These are phyloP conservation scores for Fringilla coelebs DNA, from an alignment of 2,797 vertebrate genomes.

Conservation along the genomic window DNA sequence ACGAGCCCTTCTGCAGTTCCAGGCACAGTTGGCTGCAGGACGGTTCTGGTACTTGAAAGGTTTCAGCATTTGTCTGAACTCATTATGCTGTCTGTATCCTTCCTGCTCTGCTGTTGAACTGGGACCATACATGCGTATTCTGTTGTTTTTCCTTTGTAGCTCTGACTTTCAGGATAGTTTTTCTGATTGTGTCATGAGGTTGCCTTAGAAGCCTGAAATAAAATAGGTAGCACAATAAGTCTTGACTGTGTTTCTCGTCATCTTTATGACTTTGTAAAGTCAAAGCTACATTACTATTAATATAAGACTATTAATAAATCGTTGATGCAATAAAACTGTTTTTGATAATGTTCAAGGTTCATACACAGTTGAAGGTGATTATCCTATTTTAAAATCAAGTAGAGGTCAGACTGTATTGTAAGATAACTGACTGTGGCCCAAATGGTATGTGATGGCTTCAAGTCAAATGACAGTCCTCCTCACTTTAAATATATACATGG, in stretches of 20 bases:
- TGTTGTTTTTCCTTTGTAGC: background rate
- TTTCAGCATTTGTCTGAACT: background rate
- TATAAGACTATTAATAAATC: conserved; percentile 68
- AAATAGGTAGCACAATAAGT: conserved; percentile 20
- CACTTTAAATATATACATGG: background rate
- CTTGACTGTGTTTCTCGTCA: conserved; percentile 32
- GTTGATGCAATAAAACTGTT: conserved; percentile 67
- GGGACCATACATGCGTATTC: background rate
- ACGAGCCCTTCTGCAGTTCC: background rate
- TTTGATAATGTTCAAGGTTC: conserved; percentile 69
- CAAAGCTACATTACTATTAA: conserved; percentile 56
- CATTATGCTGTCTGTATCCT: background rate
- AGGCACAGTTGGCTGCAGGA: background rate
- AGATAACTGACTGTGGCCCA: conserved; percentile 45
- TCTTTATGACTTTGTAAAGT: conserved; percentile 66
- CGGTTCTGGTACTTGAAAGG: background rate
- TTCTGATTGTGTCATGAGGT: background rate
- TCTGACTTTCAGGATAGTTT: background rate
- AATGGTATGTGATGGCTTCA: conserved; percentile 5
- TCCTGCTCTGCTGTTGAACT: background rate
- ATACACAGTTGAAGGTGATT: conserved; percentile 67
- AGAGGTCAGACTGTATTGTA: conserved; percentile 50
- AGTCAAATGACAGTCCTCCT: background rate
- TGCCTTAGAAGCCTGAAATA: conserved; percentile 36
- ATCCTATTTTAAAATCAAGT: conserved; percentile 65